Evolutionary conservation across 2,113 vertebrate genomes (phyloP).

Genomic region (human (Homo sapiens)): GRCh38 chr20:43682001-43682500

Average conservation of each 20-base stretch:
- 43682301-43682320: fast-evolving
- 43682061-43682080: background rate
- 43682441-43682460: background rate
- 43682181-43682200: background rate
- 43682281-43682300: too few species aligned
- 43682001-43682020: background rate
- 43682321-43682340: background rate
- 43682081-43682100: background rate
- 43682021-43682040: background rate
- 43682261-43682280: background rate
- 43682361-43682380: background rate
- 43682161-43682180: background rate
- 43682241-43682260: background rate
- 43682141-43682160: background rate
- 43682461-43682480: background rate
- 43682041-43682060: background rate
- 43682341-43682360: background rate
- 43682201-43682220: background rate
- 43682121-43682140: constrained; percentile 2
- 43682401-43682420: background rate
- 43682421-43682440: background rate
- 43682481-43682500: background rate
- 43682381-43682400: background rate
- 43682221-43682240: background rate
- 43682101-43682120: background rate